Evolutionary conservation across 2,113 vertebrate genomes (phyloP), one percentile per base, ranked within the genome.

Genomic region (Notothenia coriiceps): DNA sequence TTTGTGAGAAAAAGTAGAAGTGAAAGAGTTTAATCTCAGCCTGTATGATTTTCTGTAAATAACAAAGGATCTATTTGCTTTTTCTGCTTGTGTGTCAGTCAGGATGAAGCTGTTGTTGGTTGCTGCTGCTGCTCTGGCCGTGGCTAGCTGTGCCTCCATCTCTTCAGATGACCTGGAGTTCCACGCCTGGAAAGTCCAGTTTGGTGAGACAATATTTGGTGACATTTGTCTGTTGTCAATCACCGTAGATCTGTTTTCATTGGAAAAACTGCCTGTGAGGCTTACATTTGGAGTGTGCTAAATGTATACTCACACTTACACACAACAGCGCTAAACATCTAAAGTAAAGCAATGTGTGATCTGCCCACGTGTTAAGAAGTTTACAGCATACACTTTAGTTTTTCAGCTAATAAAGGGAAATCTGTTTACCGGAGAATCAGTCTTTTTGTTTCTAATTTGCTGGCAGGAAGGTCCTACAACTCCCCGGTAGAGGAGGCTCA

Each of bases 121-220:
- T 22, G 89, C 78, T 70, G 35, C 35, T 6, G 82, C 91, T 49
- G 46, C 83, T 75, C 65, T 95, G 88, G 90, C 87, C 5, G 82
- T 91, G 29, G 86, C 85, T 78, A 93, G 74, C 62, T 88, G 91
- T 57, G 92, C 89, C 61, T 93, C 80, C 5, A 1, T 95, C 33
- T 93, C 93, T 35, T 77, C 95, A 83, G 95, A 95, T 57, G 95
- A 95, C 60, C 87, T 95, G 80, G 94, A 96, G 91, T 96, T 95
- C 80, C 91, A 94, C 0, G 91, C 91, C 25, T 96, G 95, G 95
- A 95, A 95, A 79, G 84, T 95, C 4, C 93, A 94, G 70, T 95
- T 93, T 84, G 94, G 95, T 96, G 79, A 94, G 93, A 59, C 0
- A 35, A 5, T 65, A 11, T 20, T 18, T 1, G 29, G 29, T 29